phyloP scores from a whole-genome alignment of 2,888 invertebrate genomes.

The Plebejus argus region DNA sequence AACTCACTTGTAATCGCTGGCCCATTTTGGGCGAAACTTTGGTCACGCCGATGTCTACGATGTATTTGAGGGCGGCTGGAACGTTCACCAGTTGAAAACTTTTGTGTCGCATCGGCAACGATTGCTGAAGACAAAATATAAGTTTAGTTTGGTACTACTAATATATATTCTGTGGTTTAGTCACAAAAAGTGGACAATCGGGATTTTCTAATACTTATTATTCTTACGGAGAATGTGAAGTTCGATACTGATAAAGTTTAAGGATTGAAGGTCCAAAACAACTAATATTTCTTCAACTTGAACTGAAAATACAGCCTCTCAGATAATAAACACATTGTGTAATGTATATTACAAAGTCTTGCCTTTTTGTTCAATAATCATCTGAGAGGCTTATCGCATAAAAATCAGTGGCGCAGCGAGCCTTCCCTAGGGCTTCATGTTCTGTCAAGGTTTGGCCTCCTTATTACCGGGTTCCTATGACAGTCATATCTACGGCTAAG shows the following conservation, averaged over 20 bases:
- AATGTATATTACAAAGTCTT: not conserved
- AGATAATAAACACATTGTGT: not conserved
- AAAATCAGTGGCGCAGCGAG: too few relatives aligned
- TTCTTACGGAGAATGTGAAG: too few relatives aligned
- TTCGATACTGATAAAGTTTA: too few relatives aligned
- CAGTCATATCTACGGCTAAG: too few relatives aligned
- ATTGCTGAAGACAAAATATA: constrained; percentile 78
- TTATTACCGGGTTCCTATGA: too few relatives aligned
- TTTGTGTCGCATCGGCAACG: constrained; percentile 89
- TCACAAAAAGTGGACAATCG: not conserved
- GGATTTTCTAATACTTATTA: too few relatives aligned
- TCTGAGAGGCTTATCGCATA: too few relatives aligned
- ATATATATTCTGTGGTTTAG: too few relatives aligned
- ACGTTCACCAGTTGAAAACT: constrained; percentile 87
- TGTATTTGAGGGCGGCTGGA: constrained; percentile 86
- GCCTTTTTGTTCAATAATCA: too few relatives aligned
- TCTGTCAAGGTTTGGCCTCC: too few relatives aligned
- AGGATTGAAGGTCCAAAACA: not conserved
- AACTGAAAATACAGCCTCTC: not conserved
- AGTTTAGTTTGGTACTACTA: too few relatives aligned
- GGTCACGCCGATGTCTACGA: constrained; percentile 86
- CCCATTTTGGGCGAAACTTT: constrained; percentile 87
- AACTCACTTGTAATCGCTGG: constrained; percentile 82
- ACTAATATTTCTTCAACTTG: not conserved
- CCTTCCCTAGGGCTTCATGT: too few relatives aligned